phyloP scores from a whole-genome alignment of 2,888 invertebrate species.

The Acleris cristana region DNA sequence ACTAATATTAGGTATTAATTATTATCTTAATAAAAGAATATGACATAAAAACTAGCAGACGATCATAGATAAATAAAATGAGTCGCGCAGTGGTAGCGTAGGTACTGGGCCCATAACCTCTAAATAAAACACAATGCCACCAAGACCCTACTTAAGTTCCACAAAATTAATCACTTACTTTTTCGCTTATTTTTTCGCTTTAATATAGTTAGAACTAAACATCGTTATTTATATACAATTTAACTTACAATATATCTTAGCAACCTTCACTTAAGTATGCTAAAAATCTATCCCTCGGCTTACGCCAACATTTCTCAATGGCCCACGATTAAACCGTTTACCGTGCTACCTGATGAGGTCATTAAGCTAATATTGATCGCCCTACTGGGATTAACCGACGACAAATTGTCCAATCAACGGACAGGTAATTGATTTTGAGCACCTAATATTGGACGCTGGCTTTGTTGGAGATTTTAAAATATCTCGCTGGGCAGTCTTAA shows the following conservation, averaged over 20 bases:
- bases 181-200: too few species aligned
- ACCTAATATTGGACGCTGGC: conserved; percentile 62
- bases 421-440: conserved; percentile 84
- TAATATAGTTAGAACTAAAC: not conserved
- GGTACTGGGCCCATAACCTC: too few species aligned
- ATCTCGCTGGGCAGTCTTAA: too few species aligned
- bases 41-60: too few species aligned
- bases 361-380: conserved; percentile 76
- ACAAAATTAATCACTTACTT: too few species aligned
- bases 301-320: conserved; percentile 38
- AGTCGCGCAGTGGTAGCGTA: too few species aligned
- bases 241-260: not conserved
- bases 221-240: not conserved
- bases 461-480: conserved; percentile 42
- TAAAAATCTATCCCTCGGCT: conserved; percentile 27
- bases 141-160: too few species aligned
- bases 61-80: too few species aligned
- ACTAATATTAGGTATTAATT: too few species aligned
- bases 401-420: conserved; percentile 85
- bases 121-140: too few species aligned
- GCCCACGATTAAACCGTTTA: conserved; percentile 41
- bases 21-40: too few species aligned
- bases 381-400: conserved; percentile 70
- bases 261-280: conserved; percentile 8
- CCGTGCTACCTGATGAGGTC: conserved; percentile 68